phyloP scores from a whole-genome alignment of 2,113 vertebrate genomes.

The Probosciger aterrimus region DNA sequence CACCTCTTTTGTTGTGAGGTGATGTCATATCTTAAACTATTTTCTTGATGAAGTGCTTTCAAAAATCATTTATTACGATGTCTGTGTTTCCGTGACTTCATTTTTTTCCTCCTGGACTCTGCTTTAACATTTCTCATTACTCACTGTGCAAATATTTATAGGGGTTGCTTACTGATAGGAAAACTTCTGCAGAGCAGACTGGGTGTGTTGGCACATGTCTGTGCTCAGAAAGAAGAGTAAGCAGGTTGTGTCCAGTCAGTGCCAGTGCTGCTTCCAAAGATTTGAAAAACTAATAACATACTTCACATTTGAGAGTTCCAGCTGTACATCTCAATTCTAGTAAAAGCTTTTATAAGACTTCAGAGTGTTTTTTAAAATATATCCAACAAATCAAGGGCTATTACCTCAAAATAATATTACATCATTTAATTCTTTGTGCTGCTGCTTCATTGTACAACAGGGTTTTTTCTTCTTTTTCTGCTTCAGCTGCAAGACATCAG shows the following conservation, averaged over 20 bases:
- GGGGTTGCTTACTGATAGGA: slow-evolving; percentile 29
- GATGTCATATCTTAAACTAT: slow-evolving; percentile 50
- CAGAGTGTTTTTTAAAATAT: neutral
- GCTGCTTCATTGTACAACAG: neutral
- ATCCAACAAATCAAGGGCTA: slow-evolving; percentile 21
- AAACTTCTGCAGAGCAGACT: neutral
- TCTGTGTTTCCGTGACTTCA: neutral
- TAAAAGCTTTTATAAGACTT: slow-evolving; percentile 27
- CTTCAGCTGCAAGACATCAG: neutral
- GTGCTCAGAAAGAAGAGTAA: neutral
- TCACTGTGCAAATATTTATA: slow-evolving; percentile 24
- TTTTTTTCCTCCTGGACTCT: slow-evolving; percentile 5
- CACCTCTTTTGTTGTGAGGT: slow-evolving; percentile 19
- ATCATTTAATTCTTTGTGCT: slow-evolving; percentile 2
- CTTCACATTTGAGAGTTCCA: neutral
- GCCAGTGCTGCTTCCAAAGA: slow-evolving; percentile 17
- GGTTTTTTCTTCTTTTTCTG: neutral
- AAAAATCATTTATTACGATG: neutral
- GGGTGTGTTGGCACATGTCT: neutral
- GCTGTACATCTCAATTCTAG: neutral
- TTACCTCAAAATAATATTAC: slow-evolving; percentile 7
- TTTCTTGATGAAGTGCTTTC: slow-evolving; percentile 62
- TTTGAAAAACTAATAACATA: neutral
- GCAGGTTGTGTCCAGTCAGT: neutral
- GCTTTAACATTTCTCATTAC: slow-evolving; percentile 6